A percentile compares a stretch with the other conserved stretches of the same genome.
Evolutionary conservation across 2,888 invertebrate genomes (phyloP).

Genomic region (Tenthredo mesomela): DNA sequence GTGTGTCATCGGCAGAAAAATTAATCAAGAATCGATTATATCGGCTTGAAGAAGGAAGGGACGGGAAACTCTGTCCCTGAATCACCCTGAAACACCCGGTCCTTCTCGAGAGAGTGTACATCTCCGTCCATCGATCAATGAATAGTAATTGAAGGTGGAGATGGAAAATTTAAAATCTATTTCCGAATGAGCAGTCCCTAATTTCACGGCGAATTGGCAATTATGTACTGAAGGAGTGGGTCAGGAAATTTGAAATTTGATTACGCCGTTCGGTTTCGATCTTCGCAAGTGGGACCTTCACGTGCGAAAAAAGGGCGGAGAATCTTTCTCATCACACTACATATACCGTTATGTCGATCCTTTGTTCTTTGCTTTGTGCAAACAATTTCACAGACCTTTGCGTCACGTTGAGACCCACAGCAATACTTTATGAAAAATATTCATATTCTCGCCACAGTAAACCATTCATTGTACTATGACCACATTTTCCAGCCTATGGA

Average conservation of each 20-base stretch:
- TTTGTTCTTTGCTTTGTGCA: slow-evolving; percentile 21
- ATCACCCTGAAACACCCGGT: slow-evolving; percentile 46
- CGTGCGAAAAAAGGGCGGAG: slow-evolving; percentile 15
- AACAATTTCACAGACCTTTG: not conserved
- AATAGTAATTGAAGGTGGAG: slow-evolving; percentile 63
- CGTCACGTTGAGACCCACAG: not conserved
- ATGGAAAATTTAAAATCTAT: slow-evolving; percentile 65
- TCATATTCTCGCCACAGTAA: not conserved
- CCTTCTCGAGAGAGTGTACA: slow-evolving; percentile 51
- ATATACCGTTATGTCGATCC: not conserved
- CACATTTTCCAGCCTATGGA: too few species aligned
- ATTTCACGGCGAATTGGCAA: slow-evolving; percentile 52
- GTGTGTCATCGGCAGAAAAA: slow-evolving; percentile 70
- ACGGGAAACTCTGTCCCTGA: slow-evolving; percentile 35
- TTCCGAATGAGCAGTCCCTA: slow-evolving; percentile 57
- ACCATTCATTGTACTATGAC: not conserved
- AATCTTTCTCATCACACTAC: not conserved
- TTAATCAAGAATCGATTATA: slow-evolving; percentile 69
- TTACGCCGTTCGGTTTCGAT: slow-evolving; percentile 50
- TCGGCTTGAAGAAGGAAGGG: slow-evolving; percentile 45
- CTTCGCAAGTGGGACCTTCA: slow-evolving; percentile 45
- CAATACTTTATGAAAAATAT: not conserved
- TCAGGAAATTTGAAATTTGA: slow-evolving; percentile 53
- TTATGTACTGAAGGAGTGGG: slow-evolving; percentile 51
- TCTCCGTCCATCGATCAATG: slow-evolving; percentile 54